Base-by-base conservation (phyloP, 2,888 invertebrate genomes). In the Spialia ferax region DNA sequence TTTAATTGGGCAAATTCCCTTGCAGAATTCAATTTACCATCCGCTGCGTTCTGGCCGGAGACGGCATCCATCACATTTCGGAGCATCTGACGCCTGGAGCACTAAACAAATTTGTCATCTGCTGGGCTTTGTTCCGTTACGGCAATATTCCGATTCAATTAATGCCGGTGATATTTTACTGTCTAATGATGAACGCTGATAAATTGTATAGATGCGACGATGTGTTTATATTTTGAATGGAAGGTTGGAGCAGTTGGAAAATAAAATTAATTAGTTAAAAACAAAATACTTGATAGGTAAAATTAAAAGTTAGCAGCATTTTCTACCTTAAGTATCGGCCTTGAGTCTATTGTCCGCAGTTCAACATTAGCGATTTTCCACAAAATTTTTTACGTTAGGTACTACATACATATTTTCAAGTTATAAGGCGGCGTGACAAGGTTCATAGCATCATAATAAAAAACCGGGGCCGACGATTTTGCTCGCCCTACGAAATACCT, bases 101-200 rank as follows among this genome's bases (percentile, higher is more conserved):
- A 82, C 81, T 80, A 79, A 81, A 82, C 81, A 79, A 84, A 90
- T 90, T 89, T 88, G 86, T 91, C 91, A 91, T 85, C 81, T 76
- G 74, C 79, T 77, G 77, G 80, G 81, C 85, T 88, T 89, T 91
- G 90, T 91, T 87, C 85, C 83, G 83, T 81, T 80, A 79, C 64
- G 55, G 45, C 29, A 56, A 56, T 64, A 48, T 57, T 64, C 23
- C 22, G 32, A 35, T 64, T 64, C 45, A 56, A 64, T 57, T 64
- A 56, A 64, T 64, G 38, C 22, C n/a, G 64, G 57, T 32, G n/a
- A 64, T 57, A 64, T 64, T 64, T 64, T 56, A 64, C 45, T 32
- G 48, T 45, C 45, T 56, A 56, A 63, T 54, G 54, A 29, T 26
- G 29, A 54, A 52, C 23, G 23, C 52, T 52, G 52, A 52, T 52